Percentiles rank a stretch among this genome's conserved stretches.
These are phyloP conservation scores for Subacronicta megacephala DNA, from an alignment of 2,888 invertebrate genomes.

Conservation along the genomic window DNA sequence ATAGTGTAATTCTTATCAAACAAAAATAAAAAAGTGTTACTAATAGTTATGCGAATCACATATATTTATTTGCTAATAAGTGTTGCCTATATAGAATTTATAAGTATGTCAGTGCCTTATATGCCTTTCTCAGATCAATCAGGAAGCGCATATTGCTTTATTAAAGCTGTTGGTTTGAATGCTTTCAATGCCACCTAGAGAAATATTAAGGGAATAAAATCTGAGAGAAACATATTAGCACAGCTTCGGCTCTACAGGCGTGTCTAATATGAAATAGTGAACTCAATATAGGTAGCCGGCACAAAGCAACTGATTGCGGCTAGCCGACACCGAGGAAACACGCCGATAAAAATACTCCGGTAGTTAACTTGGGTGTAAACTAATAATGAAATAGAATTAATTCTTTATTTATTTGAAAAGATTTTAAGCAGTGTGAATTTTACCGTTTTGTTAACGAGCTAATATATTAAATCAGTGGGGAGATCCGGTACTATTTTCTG, in stretches of 20 bases:
- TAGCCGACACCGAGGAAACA: constrained; percentile 11
- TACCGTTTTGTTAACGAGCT: constrained; percentile 25
- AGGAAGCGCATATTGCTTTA: constrained; percentile 36
- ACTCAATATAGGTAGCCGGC: constrained; percentile 55
- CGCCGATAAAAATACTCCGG: constrained; percentile 16
- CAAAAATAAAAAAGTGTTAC: neutral
- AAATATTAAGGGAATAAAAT: constrained; percentile 67
- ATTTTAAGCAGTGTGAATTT: constrained; percentile 3
- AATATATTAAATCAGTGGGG: constrained; percentile 9
- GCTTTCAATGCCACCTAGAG: constrained; percentile 54
- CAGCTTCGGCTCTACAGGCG: constrained; percentile 61
- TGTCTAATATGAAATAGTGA: constrained; percentile 65
- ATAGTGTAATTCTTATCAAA: too few species aligned
- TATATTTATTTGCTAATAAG: too few species aligned
- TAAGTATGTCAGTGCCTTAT: too few species aligned
- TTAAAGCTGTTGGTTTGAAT: constrained; percentile 19
- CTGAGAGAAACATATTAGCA: constrained; percentile 64
- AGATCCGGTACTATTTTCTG: constrained; percentile 1
- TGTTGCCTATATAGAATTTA: too few species aligned
- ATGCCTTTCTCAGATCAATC: too few species aligned
- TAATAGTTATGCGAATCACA: too few species aligned
- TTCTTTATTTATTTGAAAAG: constrained; percentile 5
- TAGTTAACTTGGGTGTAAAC: constrained; percentile 31
- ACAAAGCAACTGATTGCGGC: constrained; percentile 27
- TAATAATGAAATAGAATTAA: constrained; percentile 6